Evolutionary conservation across 1,140 invertebrate genomes (phyloP), one percentile per base, ranked within the genome.

Genomic region (Nixonia krombeini): DNA sequence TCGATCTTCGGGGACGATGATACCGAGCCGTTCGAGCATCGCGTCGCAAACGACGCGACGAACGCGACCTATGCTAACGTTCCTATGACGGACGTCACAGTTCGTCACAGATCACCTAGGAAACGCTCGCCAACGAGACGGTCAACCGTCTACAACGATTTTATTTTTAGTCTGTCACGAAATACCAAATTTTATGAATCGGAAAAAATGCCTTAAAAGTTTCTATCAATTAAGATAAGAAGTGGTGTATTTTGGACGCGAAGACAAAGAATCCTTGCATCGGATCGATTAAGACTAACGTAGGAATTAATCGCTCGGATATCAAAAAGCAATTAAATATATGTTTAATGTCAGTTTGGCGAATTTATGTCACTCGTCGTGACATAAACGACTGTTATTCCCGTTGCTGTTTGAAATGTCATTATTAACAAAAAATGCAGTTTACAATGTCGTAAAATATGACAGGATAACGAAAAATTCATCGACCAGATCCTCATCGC

Each of bases 1-100:
- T 69, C 62, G 58, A 69, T 69, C 55, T 69, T 47, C 33, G 13
- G 55, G 45, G 53, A 59, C 59, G 59, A 15, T 46, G 59, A 69
- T 63, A 64, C 58, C 41, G 41, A 68, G 21, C 49, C 61, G 45
- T 21, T 23, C 23, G 41, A 15, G n/a, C 18, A 13, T n/a, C 58
- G 35, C 25, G 23, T 57, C 57, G 50, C 37, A n/a, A n/a, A 49
- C n/a, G 2, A 47, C 23, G 38, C 55, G 57, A 55, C 55, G 18
- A 58, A 16, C 52, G 28, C 23, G 58, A 68, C 65, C 65, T 63
- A 64, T 17, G 59, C 35, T 55, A 63, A 69, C 58, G 44, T 53
- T 49, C 7, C 15, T 17, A 18, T 16, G 35, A 37, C 38, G 33
- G 5, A 10, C 13, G 10, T 17, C 21, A 1, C 10, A 47, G n/a